Evolutionary conservation across 2,888 invertebrate species (phyloP).

Genomic region (Galerucella pusilla): DNA sequence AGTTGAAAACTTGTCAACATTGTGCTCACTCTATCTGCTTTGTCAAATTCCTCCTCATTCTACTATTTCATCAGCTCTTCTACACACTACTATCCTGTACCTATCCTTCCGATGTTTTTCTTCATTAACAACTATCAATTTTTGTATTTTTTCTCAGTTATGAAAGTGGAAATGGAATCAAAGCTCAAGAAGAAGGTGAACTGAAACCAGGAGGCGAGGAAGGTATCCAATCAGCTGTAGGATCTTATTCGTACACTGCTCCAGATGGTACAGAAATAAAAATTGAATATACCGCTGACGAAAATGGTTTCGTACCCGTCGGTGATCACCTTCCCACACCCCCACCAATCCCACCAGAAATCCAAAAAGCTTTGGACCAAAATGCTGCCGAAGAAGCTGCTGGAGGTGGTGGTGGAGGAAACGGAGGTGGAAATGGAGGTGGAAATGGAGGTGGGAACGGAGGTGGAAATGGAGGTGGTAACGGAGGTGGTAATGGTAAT

Average conservation of each 20-base stretch:
- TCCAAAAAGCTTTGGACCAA: constrained; percentile 69
- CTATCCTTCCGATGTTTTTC: too few relatives aligned
- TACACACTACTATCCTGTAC: too few relatives aligned
- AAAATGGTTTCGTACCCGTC: constrained; percentile 73
- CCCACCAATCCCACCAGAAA: constrained; percentile 75
- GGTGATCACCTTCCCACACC: constrained; percentile 71
- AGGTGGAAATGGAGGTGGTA: constrained; percentile 37
- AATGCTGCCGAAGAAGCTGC: constrained; percentile 66
- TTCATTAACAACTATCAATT: too few relatives aligned
- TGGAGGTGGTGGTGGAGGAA: constrained; percentile 49
- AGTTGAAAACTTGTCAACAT: too few relatives aligned
- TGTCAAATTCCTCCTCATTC: background rate
- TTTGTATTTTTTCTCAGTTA: constrained; percentile 64
- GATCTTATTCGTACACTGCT: constrained; percentile 73
- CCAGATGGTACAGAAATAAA: constrained; percentile 72
- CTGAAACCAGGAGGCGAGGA: constrained; percentile 70
- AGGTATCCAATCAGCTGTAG: constrained; percentile 69
- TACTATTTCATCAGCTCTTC: background rate
- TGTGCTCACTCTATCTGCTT: too few relatives aligned
- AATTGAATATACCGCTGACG: constrained; percentile 73
- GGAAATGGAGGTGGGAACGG: constrained; percentile 48
- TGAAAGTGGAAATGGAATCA: constrained; percentile 74
- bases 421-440: constrained; percentile 52
- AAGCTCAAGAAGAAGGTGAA: constrained; percentile 72
- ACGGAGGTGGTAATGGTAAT: constrained; percentile 41